Percentiles rank a stretch among this genome's conserved stretches.
These are phyloP conservation scores for Drosophila tani DNA, from an alignment of 1,140 invertebrate species.

Conservation along the genomic window DNA sequence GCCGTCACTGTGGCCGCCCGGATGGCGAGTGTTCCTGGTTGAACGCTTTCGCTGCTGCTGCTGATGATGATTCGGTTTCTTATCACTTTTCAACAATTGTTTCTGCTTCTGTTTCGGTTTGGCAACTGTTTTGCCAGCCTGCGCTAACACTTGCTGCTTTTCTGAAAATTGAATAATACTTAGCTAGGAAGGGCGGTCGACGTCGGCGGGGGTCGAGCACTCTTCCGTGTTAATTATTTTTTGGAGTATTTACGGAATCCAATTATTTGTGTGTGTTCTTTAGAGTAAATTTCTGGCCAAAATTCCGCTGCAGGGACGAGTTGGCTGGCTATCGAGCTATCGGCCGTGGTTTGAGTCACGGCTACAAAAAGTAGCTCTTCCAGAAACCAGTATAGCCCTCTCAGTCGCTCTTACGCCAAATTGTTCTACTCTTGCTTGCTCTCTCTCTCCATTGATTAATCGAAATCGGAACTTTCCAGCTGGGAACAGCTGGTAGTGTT, in stretches of 20 bases:
- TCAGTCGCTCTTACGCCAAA: neutral
- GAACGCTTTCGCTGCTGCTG: constrained; percentile 40
- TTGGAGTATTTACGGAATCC: constrained; percentile 8
- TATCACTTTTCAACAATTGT: constrained; percentile 70
- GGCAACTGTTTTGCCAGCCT: constrained; percentile 32
- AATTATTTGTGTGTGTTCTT: constrained; percentile 29
- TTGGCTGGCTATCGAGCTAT: neutral
- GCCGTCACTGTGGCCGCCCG: constrained; percentile 30
- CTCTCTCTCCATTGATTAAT: neutral
- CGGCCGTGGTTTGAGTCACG: neutral
- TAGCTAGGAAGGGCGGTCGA: constrained; percentile 3
- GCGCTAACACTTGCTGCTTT: constrained; percentile 30
- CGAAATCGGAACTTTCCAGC: neutral
- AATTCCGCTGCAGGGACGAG: constrained; percentile 16
- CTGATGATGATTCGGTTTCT: constrained; percentile 48
- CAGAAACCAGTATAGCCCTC: neutral
- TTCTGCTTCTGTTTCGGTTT: constrained; percentile 58
- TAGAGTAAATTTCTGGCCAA: constrained; percentile 16
- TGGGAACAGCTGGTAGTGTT: constrained; percentile 4
- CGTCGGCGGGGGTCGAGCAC: constrained; percentile 4
- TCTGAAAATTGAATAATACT: constrained; percentile 29
- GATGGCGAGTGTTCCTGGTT: constrained; percentile 20
- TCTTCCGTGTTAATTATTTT: constrained; percentile 7
- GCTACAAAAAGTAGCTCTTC: neutral
- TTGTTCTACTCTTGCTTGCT: neutral